phyloP scores from a whole-genome alignment of 2,888 invertebrate genomes.

The Sylvicola fuscatus region DNA sequence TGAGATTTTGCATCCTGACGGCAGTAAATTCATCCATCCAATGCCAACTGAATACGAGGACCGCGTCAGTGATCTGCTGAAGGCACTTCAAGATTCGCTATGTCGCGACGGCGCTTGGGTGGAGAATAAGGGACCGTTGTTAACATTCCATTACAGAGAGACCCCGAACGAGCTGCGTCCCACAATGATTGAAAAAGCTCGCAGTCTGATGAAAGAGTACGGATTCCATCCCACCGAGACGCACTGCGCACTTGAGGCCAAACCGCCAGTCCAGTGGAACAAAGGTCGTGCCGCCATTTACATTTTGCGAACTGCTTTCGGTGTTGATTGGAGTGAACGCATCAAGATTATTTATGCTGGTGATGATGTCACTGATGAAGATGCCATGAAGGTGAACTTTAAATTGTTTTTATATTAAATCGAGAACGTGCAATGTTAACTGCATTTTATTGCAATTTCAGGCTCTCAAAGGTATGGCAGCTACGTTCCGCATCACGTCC shows the following conservation, averaged over 20 bases:
- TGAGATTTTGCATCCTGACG: constrained; percentile 76
- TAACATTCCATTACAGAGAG: constrained; percentile 77
- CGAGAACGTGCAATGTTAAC: not conserved
- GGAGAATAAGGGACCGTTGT: constrained; percentile 69
- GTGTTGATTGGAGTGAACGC: constrained; percentile 78
- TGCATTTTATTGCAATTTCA: constrained; percentile 16
- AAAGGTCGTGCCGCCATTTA: constrained; percentile 82
- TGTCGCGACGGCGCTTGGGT: constrained; percentile 82
- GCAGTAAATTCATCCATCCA: constrained; percentile 76
- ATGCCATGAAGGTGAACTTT: constrained; percentile 58
- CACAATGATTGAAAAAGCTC: constrained; percentile 49
- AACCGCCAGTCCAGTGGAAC: constrained; percentile 82
- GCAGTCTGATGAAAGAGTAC: constrained; percentile 45
- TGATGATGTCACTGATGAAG: constrained; percentile 76
- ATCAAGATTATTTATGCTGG: constrained; percentile 79
- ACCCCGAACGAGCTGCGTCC: constrained; percentile 48
- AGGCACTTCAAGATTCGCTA: constrained; percentile 62
- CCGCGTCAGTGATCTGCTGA: constrained; percentile 55
- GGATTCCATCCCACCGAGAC: constrained; percentile 64
- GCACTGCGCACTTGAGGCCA: constrained; percentile 76
- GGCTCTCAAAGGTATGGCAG: constrained; percentile 85
- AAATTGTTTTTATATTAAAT: constrained; percentile 4
- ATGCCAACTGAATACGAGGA: constrained; percentile 72
- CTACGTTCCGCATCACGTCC: constrained; percentile 73
- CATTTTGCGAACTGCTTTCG: constrained; percentile 73